Conservation (phyloP, 1,140 invertebrate species). For the Anoplophora glabripennis region DNA sequence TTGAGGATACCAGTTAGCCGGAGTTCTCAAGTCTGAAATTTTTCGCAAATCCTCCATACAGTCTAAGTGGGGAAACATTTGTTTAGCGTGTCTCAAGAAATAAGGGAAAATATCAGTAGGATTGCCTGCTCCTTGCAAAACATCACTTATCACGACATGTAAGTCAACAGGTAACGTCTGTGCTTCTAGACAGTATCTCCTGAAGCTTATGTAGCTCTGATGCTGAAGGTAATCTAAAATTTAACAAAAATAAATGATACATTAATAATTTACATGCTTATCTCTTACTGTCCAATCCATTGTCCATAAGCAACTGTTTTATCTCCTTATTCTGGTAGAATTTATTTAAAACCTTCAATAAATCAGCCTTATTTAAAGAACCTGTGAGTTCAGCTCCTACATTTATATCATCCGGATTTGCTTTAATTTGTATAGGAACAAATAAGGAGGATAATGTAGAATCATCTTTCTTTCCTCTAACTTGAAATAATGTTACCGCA, state of each 20-base stretch:
- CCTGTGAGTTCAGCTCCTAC: conserved; percentile 83
- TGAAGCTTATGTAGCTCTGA: conserved; percentile 85
- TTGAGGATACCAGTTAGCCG: conserved; percentile 93
- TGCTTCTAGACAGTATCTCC: conserved; percentile 82
- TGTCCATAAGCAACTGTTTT: conserved; percentile 68
- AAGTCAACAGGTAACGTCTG: conserved; percentile 86
- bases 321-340: conserved; percentile 78
- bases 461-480: conserved; percentile 41
- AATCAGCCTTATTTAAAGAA: conserved; percentile 72
- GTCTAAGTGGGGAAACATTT: conserved; percentile 95
- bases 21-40: conserved; percentile 90
- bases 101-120: conserved; percentile 91
- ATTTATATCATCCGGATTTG: conserved; percentile 74
- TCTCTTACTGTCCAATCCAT: conserved; percentile 77
- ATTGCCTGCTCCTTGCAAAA: conserved; percentile 75
- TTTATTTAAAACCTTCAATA: conserved; percentile 77
- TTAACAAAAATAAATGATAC: background rate
- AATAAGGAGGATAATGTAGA: conserved; percentile 62
- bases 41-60: conserved; percentile 96
- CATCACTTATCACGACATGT: conserved; percentile 90
- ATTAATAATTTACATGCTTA: conserved; percentile 12
- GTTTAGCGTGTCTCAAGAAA: conserved; percentile 86
- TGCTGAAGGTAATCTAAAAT: conserved; percentile 73
- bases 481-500: conserved; percentile 24
- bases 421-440: conserved; percentile 72